These are phyloP conservation scores for Cyprinodon brontotheroides DNA, from an alignment of 2,113 vertebrate genomes.

Conservation along the genomic window DNA sequence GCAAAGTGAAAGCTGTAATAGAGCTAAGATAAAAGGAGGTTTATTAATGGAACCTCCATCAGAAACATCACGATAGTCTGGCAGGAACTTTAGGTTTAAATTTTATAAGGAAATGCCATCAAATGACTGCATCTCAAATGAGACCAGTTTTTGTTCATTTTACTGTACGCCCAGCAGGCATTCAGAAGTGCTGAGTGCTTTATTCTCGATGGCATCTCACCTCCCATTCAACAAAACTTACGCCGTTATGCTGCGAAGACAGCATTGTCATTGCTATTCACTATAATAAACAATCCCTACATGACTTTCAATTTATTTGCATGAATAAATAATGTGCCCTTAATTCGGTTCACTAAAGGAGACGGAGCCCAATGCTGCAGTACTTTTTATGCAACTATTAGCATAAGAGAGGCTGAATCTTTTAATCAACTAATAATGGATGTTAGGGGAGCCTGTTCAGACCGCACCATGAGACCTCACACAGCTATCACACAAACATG, in stretches of 20 bases:
- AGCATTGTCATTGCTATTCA: constrained; percentile 69
- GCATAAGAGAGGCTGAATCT: constrained; percentile 75
- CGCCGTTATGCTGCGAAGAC: constrained; percentile 46
- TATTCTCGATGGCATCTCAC: constrained; percentile 45
- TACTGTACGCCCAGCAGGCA: constrained; percentile 8
- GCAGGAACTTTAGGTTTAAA: constrained; percentile 1
- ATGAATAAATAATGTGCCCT: constrained; percentile 77
- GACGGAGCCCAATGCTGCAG: constrained; percentile 32
- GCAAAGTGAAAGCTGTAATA: constrained; percentile 6
- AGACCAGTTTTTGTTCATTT: constrained; percentile 13
- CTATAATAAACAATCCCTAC: constrained; percentile 80
- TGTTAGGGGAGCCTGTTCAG: constrained; percentile 74
- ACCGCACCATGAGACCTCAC: constrained; percentile 66
- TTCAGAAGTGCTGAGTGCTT: constrained; percentile 21
- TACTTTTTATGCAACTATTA: constrained; percentile 68
- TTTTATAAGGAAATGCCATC: neutral
- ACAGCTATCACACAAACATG: constrained; percentile 10
- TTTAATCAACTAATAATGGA: constrained; percentile 80
- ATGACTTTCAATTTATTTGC: constrained; percentile 79
- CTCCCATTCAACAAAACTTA: constrained; percentile 55
- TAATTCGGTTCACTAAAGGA: constrained; percentile 73
- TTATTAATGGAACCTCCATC: constrained; percentile 6
- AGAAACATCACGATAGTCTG: constrained; percentile 12
- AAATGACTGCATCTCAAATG: constrained; percentile 20
- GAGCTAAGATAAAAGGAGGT: constrained; percentile 10